Evolutionary conservation across 2,888 invertebrate genomes (phyloP).

Genomic region (Diachrysia chrysitis): DNA sequence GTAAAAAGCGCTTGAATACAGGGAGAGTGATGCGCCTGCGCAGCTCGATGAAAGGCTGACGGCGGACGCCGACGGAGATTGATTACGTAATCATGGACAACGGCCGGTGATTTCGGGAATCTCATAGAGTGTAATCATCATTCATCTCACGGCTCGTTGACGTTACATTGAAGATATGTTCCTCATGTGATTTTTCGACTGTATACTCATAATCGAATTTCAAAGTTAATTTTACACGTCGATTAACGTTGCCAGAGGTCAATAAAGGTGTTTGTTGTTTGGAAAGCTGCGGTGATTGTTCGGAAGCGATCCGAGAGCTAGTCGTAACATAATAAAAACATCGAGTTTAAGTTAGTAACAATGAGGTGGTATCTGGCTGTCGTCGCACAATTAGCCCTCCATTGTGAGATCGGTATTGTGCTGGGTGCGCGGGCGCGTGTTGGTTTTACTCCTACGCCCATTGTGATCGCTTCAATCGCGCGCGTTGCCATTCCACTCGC

Average conservation of each 20-base stretch:
- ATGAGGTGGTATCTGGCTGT: conserved; percentile 79
- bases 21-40: conserved; percentile 80
- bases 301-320: conserved; percentile 56
- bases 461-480: conserved; percentile 80
- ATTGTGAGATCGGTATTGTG: conserved; percentile 79
- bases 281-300: conserved; percentile 56
- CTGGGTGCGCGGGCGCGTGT: conserved; percentile 78
- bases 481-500: conserved; percentile 76
- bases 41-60: conserved; percentile 84
- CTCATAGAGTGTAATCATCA: conserved; percentile 86
- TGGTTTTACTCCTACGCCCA: conserved; percentile 86
- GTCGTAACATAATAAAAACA: conserved; percentile 63
- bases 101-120: conserved; percentile 81
- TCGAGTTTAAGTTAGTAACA: conserved; percentile 70
- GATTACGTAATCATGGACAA: conserved; percentile 87
- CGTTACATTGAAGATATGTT: conserved; percentile 72
- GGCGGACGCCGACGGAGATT: conserved; percentile 84
- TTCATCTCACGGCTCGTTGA: conserved; percentile 86
- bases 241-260: conserved; percentile 59
- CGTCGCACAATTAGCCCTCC: conserved; percentile 86
- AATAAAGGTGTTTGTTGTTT: conserved; percentile 55
- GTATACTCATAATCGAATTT: conserved; percentile 67
- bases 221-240: conserved; percentile 72
- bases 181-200: conserved; percentile 67
- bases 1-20: conserved; percentile 81